Conservation (phyloP, 2,797 vertebrate species). For the Eidolon dupreanum region DNA sequence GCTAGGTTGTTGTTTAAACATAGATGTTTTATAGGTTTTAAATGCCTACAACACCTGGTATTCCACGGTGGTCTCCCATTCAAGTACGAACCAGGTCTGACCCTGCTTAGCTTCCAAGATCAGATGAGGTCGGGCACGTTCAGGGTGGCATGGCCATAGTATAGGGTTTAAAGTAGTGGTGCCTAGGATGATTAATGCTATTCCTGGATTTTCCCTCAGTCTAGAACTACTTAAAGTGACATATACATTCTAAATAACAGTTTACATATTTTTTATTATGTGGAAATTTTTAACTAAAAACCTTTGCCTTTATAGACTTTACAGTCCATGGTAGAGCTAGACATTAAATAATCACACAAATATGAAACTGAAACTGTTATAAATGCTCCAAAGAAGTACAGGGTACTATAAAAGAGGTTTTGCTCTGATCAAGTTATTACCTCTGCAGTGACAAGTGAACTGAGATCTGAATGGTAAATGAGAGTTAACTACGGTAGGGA, state of each 20-base stretch:
- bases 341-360: neutral
- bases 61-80: too few species aligned
- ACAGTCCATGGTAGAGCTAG: neutral
- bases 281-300: conserved; percentile 44
- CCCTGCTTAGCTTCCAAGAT: too few species aligned
- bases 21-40: conserved; percentile 13
- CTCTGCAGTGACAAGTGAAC: neutral
- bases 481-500: neutral
- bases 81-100: too few species aligned
- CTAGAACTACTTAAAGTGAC: conserved; percentile 25
- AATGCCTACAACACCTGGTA: neutral
- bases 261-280: conserved; percentile 14
- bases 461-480: neutral
- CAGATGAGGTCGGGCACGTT: too few species aligned
- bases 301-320: conserved; percentile 15
- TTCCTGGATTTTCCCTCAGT: neutral
- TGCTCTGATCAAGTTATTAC: neutral
- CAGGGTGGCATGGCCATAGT: neutral
- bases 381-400: neutral
- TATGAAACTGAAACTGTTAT: conserved; percentile 17
- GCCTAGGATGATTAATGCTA: neutral
- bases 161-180: conserved; percentile 18
- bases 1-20: neutral
- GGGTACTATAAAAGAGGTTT: neutral
- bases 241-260: neutral